These are phyloP conservation scores for Ephialtes manifestator DNA, from an alignment of 2,888 invertebrate species.

Conservation along the genomic window DNA sequence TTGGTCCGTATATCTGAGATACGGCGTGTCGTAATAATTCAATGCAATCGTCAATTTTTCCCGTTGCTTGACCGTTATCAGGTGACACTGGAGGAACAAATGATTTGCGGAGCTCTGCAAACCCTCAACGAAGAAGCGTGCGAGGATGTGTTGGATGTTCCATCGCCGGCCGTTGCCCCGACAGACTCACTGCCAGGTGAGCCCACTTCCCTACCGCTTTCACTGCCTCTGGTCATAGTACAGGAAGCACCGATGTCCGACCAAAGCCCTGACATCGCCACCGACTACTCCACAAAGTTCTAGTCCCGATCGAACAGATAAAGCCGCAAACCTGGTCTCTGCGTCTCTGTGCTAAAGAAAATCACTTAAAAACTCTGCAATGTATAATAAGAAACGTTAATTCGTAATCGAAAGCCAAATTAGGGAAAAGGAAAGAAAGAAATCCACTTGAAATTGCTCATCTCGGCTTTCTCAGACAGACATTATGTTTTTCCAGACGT, in stretches of 20 bases:
- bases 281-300: constrained; percentile 79
- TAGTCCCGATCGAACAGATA: constrained; percentile 71
- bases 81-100: constrained; percentile 97
- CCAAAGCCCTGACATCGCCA: constrained; percentile 83
- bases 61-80: constrained; percentile 81
- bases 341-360: background rate
- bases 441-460: background rate
- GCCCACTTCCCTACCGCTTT: constrained; percentile 83
- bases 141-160: constrained; percentile 94
- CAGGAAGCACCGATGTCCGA: constrained; percentile 84
- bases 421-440: background rate
- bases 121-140: constrained; percentile 97
- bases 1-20: constrained; percentile 60
- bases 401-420: background rate
- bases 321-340: background rate
- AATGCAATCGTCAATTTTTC: constrained; percentile 21
- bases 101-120: constrained; percentile 97
- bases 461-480: background rate
- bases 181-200: constrained; percentile 85
- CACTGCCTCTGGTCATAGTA: constrained; percentile 85
- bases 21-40: constrained; percentile 16
- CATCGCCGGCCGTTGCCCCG: constrained; percentile 78
- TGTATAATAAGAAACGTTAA: constrained; percentile 35
- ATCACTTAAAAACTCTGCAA: background rate
- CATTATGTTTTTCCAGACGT: background rate